Percentiles rank a stretch among this genome's conserved stretches.
These are phyloP conservation scores for Fringilla coelebs DNA, from an alignment of 2,797 vertebrate species.

Conservation along the genomic window DNA sequence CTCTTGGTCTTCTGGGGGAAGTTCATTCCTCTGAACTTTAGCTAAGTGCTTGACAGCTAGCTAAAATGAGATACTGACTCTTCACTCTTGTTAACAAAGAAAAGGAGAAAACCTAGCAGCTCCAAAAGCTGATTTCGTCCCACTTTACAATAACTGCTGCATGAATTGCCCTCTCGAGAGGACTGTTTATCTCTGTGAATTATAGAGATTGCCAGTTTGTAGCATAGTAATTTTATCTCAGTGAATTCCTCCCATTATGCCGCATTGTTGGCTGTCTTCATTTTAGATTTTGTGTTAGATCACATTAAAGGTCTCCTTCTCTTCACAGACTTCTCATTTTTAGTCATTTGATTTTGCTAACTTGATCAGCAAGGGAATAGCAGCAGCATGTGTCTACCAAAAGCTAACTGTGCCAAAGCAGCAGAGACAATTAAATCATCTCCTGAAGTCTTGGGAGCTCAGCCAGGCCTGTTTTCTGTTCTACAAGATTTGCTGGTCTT, in stretches of 20 bases:
- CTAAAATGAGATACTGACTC: neutral
- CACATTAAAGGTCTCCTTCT: neutral
- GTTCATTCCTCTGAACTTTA: conserved; percentile 11
- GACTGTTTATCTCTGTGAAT: conserved; percentile 15
- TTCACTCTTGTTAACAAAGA: neutral
- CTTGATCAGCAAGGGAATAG: neutral
- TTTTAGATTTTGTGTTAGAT: conserved; percentile 6
- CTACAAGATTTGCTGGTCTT: neutral
- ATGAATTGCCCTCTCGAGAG: conserved; percentile 35
- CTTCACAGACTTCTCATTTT: neutral
- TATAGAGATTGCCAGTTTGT: conserved; percentile 16
- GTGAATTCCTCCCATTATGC: neutral
- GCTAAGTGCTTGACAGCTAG: neutral
- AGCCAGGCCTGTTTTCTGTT: conserved; percentile 22
- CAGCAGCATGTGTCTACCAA: conserved; percentile 5
- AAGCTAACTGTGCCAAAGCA: conserved; percentile 19
- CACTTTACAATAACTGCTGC: conserved; percentile 17
- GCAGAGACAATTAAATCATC: conserved; percentile 33
- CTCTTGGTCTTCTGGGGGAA: neutral
- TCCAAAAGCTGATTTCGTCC: conserved; percentile 18
- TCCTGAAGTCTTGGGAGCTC: conserved; percentile 16
- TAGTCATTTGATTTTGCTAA: conserved; percentile 27
- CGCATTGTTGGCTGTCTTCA: neutral
- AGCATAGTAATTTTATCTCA: conserved; percentile 18
- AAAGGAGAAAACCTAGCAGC: neutral